Conservation (phyloP, 2,888 invertebrate species). For the Melipona bicolor region DNA sequence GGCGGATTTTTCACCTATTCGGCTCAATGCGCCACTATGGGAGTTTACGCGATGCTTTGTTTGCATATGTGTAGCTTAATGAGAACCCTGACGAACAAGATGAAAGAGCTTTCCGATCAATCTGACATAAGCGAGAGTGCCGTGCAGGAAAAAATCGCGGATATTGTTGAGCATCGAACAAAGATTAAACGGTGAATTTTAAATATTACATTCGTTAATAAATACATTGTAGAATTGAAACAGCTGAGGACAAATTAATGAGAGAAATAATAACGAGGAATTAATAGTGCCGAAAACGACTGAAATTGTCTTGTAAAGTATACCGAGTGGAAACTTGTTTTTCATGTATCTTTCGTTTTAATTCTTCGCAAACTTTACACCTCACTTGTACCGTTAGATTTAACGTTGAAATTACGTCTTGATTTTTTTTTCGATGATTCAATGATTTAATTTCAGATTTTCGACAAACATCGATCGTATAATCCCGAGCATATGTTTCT, state of each 20-base stretch:
- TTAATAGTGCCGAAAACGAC: too few relatives aligned
- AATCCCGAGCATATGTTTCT: too few relatives aligned
- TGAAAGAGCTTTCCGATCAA: conserved; percentile 3
- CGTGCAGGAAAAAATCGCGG: conserved; percentile 10
- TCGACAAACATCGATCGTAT: too few relatives aligned
- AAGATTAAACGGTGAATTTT: conserved; percentile 29
- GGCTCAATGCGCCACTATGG: conserved; percentile 56
- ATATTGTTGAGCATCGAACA: conserved; percentile 42
- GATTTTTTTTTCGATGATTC: too few relatives aligned
- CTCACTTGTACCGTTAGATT: too few relatives aligned
- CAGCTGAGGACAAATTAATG: neutral
- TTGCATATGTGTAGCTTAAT: conserved; percentile 72
- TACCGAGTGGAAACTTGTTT: too few relatives aligned
- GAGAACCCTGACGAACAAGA: conserved; percentile 21
- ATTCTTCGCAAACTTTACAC: neutral
- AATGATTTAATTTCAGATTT: too few relatives aligned
- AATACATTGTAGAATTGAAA: neutral
- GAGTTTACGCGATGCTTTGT: conserved; percentile 67
- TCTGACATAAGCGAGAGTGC: neutral
- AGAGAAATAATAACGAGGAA: neutral
- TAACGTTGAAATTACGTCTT: too few relatives aligned
- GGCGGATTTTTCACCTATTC: too few relatives aligned
- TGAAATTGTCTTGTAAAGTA: too few relatives aligned
- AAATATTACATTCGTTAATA: too few relatives aligned
- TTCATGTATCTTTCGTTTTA: too few relatives aligned